Percentiles rank a stretch among this genome's conserved stretches.
These are phyloP conservation scores for Myotis myotis DNA, from an alignment of 2,797 vertebrate genomes.

Conservation along the genomic window DNA sequence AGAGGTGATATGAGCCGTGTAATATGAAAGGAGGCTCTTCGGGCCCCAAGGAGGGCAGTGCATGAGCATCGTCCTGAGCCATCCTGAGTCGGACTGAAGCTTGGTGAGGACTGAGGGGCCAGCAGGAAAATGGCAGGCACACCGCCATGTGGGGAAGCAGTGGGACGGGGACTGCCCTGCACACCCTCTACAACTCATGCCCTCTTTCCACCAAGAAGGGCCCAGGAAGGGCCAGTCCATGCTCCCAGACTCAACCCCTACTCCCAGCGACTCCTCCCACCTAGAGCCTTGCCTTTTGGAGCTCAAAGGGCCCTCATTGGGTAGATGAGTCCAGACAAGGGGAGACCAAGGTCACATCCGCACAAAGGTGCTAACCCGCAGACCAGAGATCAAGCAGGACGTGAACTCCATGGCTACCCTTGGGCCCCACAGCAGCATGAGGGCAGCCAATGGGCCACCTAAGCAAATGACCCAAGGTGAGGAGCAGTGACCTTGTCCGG, in stretches of 20 bases:
- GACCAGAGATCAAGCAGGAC: accelerated
- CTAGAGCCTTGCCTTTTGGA: not conserved
- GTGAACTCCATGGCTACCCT: accelerated
- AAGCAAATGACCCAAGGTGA: accelerated
- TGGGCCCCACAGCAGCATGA: accelerated
- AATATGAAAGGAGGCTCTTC: accelerated
- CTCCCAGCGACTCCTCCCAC: not conserved
- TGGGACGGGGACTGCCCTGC: accelerated
- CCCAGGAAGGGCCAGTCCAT: not conserved
- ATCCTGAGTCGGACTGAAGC: not conserved
- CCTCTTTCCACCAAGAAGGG: not conserved
- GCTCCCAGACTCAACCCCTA: not conserved
- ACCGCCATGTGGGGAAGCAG: not conserved
- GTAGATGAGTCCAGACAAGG: not conserved
- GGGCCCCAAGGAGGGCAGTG: accelerated
- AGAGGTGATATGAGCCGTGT: accelerated
- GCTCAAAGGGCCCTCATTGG: accelerated
- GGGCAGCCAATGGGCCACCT: accelerated
- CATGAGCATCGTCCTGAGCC: accelerated
- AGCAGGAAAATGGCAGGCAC: not conserved
- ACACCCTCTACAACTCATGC: accelerated
- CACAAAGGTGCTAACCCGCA: not conserved
- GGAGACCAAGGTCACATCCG: not conserved
- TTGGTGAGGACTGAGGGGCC: not conserved
- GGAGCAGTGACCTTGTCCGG: accelerated